Evolutionary conservation across 2,113 vertebrate species (phyloP).

Genomic region (Bufo gargarizans): DNA sequence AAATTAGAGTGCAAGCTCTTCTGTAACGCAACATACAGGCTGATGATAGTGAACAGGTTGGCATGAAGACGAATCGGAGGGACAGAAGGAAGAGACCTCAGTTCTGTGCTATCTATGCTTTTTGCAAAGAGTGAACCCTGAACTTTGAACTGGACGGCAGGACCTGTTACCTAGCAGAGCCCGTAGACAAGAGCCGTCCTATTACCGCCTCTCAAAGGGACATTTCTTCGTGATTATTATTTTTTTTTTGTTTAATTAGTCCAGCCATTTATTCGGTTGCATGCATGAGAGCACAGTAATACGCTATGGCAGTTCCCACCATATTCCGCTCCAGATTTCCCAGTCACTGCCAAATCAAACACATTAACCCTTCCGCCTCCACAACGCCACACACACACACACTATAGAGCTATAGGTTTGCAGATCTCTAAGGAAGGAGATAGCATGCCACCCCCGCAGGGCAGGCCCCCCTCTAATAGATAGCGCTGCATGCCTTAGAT

Average conservation of each 20-base stretch:
- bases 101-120: neutral
- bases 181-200: neutral
- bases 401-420: neutral
- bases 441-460: neutral
- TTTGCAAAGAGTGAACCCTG: constrained; percentile 9
- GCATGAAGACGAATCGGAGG: neutral
- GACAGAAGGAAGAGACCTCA: neutral
- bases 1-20: constrained; percentile 20
- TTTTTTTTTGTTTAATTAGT: constrained; percentile 83
- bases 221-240: constrained; percentile 48
- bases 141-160: constrained; percentile 21
- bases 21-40: neutral
- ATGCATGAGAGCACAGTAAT: constrained; percentile 90
- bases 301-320: constrained; percentile 91
- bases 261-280: constrained; percentile 86
- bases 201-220: constrained; percentile 9
- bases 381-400: neutral
- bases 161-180: constrained; percentile 9
- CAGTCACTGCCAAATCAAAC: constrained; percentile 63
- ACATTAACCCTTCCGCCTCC: constrained; percentile 18
- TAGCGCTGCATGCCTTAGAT: neutral
- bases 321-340: constrained; percentile 74
- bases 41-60: neutral
- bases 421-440: neutral
- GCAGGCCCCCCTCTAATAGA: neutral